Percentiles rank a stretch among this genome's conserved stretches.
phyloP scores from a whole-genome alignment of 53 echinoderm and acorn worm genomes.

The Holothuria leucospilota region DNA sequence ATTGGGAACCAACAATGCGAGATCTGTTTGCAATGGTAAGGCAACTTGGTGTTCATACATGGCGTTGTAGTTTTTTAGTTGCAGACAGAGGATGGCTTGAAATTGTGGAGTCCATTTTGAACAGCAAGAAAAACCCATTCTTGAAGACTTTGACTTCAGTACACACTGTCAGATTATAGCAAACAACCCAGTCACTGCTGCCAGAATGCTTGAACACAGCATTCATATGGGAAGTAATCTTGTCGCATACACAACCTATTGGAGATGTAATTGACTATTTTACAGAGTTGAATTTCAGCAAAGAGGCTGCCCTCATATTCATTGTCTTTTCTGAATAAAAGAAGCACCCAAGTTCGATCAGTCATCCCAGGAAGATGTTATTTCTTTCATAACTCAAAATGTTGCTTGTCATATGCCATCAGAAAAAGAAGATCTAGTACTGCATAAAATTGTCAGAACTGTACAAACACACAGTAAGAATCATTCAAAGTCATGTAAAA shows the following conservation, averaged over 20 bases:
- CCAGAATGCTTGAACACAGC: conserved; percentile 77
- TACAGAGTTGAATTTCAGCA: conserved; percentile 68
- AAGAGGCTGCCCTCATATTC: conserved; percentile 60
- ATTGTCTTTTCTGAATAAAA: conserved; percentile 77
- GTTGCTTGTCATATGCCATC: conserved; percentile 69
- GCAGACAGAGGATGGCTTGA: conserved; percentile 62
- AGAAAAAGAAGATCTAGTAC: conserved; percentile 58
- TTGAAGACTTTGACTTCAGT: conserved; percentile 58
- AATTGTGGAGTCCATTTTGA: conserved; percentile 51
- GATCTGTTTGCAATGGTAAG: conserved; percentile 63
- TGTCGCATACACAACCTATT: conserved; percentile 72
- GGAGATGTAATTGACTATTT: conserved; percentile 66
- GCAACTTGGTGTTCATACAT: conserved; percentile 48
- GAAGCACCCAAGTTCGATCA: conserved; percentile 22
- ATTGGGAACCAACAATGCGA: conserved; percentile 66
- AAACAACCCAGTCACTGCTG: conserved; percentile 79
- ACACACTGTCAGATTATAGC: conserved; percentile 66
- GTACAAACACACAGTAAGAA: conserved; percentile 71
- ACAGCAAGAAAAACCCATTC: conserved; percentile 45
- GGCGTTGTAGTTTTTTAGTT: conserved; percentile 53
- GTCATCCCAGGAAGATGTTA: too few species aligned
- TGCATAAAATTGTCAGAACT: conserved; percentile 59
- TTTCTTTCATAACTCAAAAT: conserved; percentile 62
- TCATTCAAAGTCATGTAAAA: conserved; percentile 70
- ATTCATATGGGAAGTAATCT: conserved; percentile 68